These are phyloP conservation scores for Crotalus viridis DNA, from an alignment of 2,113 vertebrate species.

Conservation along the genomic window DNA sequence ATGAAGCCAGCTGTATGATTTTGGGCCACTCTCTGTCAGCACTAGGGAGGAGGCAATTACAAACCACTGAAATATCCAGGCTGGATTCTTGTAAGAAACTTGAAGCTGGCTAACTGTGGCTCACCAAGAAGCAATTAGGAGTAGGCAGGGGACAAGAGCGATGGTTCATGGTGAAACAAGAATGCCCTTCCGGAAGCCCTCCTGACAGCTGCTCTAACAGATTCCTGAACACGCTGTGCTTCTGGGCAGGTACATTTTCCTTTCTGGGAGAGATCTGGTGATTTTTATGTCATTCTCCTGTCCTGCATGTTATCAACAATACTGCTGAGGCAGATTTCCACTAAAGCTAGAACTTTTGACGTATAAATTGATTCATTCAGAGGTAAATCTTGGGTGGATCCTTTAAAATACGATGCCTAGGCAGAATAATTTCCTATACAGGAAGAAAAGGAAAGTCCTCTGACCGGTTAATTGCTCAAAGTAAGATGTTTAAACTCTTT, in stretches of 20 bases:
- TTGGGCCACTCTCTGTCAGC: not conserved
- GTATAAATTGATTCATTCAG: not conserved
- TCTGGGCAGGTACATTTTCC: not conserved
- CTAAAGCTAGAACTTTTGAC: not conserved
- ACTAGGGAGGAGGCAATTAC: not conserved
- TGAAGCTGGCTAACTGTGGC: not conserved
- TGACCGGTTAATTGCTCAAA: not conserved
- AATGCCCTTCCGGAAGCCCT: not conserved
- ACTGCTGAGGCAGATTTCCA: not conserved
- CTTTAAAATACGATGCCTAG: not conserved
- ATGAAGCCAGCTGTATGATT: not conserved
- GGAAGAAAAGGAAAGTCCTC: slow-evolving; percentile 15
- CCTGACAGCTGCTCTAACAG: not conserved
- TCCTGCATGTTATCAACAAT: not conserved
- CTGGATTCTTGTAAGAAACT: not conserved
- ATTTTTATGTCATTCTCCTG: not conserved
- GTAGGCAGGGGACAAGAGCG: not conserved
- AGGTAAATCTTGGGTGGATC: not conserved
- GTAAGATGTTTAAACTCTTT: not conserved
- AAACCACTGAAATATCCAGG: not conserved
- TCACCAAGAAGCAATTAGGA: not conserved
- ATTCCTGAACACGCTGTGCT: not conserved
- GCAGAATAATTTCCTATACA: not conserved
- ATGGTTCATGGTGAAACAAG: not conserved
- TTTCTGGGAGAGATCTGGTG: not conserved